Evolutionary conservation across 2,888 invertebrate genomes (phyloP), one percentile per base, ranked within the genome.

Genomic region (Leptopilina myrica): DNA sequence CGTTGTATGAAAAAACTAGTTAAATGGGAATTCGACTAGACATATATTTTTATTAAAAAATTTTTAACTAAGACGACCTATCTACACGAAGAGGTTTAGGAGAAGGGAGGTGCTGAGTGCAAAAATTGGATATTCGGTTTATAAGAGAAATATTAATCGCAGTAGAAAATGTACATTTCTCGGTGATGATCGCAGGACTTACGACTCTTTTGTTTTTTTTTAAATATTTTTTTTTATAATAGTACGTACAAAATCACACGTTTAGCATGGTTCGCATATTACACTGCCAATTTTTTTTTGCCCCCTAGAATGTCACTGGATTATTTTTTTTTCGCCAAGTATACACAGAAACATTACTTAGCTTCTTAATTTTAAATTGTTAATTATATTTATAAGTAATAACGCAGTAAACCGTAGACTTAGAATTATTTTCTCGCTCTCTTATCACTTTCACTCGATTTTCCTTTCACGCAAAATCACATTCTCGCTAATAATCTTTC

Each of bases 371-470:
- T 11, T 49, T 77, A 66, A 67, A 82, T 73, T 65, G 78, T 78
- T 77, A 77, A 77, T 65, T 77, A 77, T 75, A 69, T 77, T 76
- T 76, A 75, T 65, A 69, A 76, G 75, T 77, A 66, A 75, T 80
- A 79, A 81, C 69, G 69, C 67, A 76, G 67, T 80, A 77, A 73
- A 64, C 64, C 33, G 76, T 80, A 78, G 79, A 79, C 80, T 78
- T 82, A 81, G 77, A 81, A 82, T 81, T 77, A 78, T 65, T 62
- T 40, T 79, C 69, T 66, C 76, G 49, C 7, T 40, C 7, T 40
- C 62, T 46, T 56, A 53, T 59, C 26, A 49, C 64, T 73, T 75
- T 78, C 64, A 73, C 49, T 78, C 64, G 2, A 53, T 40, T 69
- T 69, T 49, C 49, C 69, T 15, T 62, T 67, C 67, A 49, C 46